phyloP scores from a whole-genome alignment of 2,797 vertebrate genomes.

The Delichon dasypus region DNA sequence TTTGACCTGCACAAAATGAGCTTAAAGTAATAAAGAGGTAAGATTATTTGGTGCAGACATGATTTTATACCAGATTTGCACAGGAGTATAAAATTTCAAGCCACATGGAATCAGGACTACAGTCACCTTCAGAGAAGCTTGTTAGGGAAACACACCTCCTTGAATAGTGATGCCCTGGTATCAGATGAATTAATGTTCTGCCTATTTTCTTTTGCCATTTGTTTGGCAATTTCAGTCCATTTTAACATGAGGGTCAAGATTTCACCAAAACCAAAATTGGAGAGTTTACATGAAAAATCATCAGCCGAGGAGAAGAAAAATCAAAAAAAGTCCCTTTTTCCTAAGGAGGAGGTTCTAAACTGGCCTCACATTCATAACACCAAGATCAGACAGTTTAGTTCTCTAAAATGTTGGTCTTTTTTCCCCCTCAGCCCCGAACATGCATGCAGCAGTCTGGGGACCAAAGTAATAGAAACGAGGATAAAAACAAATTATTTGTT shows the following conservation, averaged over 20 bases:
- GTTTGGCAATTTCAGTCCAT: not conserved
- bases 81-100: not conserved
- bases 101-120: not conserved
- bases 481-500: constrained; percentile 4
- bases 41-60: not conserved
- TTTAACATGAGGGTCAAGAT: not conserved
- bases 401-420: not conserved
- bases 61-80: not conserved
- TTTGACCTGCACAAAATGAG: not conserved
- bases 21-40: not conserved
- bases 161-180: not conserved
- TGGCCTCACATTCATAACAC: not conserved
- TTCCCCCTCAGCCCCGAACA: not conserved
- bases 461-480: not conserved
- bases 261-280: not conserved
- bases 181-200: not conserved
- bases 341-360: not conserved
- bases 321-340: not conserved
- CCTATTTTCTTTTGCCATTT: not conserved
- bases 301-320: not conserved
- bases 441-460: not conserved
- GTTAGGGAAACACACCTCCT: not conserved
- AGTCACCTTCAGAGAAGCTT: not conserved
- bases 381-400: not conserved
- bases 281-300: not conserved